These are phyloP conservation scores for Magallana nippona DNA, from an alignment of 2,888 invertebrate species.

Conservation along the genomic window DNA sequence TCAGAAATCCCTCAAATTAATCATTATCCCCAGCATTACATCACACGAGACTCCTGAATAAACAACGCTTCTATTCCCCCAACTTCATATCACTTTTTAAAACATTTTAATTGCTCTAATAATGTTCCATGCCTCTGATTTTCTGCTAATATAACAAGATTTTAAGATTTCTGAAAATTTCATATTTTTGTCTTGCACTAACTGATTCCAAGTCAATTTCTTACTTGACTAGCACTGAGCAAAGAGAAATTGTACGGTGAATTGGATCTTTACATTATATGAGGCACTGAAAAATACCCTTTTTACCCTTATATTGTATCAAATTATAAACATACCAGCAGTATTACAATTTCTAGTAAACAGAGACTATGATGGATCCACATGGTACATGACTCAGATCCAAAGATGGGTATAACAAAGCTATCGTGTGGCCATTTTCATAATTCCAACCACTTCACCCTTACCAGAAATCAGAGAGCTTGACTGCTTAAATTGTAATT, in stretches of 20 bases:
- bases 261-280: no score
- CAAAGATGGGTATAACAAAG: background rate
- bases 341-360: background rate
- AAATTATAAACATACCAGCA: background rate
- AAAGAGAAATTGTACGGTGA: no score
- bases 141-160: no score
- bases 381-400: background rate
- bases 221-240: background rate
- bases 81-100: slow-evolving; percentile 12
- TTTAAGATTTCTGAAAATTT: no score
- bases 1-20: slow-evolving; percentile 31
- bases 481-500: slow-evolving; percentile 19
- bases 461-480: background rate
- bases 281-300: background rate
- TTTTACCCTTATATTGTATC: background rate
- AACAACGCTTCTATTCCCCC: background rate
- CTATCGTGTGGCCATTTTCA: background rate
- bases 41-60: slow-evolving; percentile 18
- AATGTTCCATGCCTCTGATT: background rate
- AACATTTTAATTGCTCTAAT: slow-evolving; percentile 14
- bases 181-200: no score
- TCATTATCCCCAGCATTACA: slow-evolving; percentile 5
- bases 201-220: no score
- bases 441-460: background rate
- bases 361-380: background rate